Evolutionary conservation across 2,888 invertebrate genomes (phyloP), one percentile per base, ranked within the genome.

Genomic region (Aleiodes testaceus): DNA sequence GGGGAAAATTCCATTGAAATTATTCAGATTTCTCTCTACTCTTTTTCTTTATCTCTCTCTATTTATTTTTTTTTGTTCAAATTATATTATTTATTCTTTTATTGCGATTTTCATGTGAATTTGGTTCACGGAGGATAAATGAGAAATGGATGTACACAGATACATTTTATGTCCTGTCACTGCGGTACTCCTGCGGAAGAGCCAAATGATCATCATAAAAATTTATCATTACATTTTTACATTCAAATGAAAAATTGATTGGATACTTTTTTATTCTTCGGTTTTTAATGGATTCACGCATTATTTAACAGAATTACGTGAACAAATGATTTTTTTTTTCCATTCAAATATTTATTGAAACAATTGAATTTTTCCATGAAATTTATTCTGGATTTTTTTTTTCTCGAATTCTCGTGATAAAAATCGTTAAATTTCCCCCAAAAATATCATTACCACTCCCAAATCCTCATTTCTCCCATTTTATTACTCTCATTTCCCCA

Each of bases 121-220:
- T 36, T 36, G 9, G 36, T 36, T 36, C 36, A 36, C 36, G 36
- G 36, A 36, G 36, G 36, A 36, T 36, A 36, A 36, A 36, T 36
- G 36, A 36, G 36, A 36, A 36, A 36, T 36, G 36, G 36, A 36
- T 36, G 36, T 36, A 26, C 14, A 30, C 14, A 66, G 59, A 66
- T 45, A 61, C 61, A 16, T 59, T 64, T 66, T 59, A 66, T 66
- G 47, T 6, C 30, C 52, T 14, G 18, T 72, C 63, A 65, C 36
- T 36, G 36, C 36, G 36, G 36, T 36, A 50, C 66, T 69, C 50
- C 47, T 26, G 44, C 42, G 52, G 66, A 70, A 72, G 67, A 68
- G 55, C 26, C 52, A 69, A 70, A 70, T 36, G 69, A 59, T 30
- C 53, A 42, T 63, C 65, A 55, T 67, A 68, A 69, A 66, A 12